These are phyloP conservation scores for Arctopsyche grandis DNA, from an alignment of 1,140 invertebrate genomes.

Conservation along the genomic window DNA sequence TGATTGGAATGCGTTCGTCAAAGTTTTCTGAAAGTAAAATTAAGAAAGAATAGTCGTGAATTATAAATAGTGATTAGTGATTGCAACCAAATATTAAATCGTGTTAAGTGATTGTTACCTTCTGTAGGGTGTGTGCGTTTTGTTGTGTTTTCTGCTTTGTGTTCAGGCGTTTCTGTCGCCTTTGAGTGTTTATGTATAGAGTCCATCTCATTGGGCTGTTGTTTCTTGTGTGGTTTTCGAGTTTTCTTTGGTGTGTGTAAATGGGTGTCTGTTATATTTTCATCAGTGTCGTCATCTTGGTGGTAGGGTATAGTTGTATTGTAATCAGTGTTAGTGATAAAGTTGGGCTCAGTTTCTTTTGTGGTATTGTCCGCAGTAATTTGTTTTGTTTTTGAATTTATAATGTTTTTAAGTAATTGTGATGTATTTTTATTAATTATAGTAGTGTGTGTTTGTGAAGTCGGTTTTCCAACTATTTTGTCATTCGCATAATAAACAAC, in stretches of 20 bases:
- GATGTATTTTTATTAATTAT: slow-evolving; percentile 49
- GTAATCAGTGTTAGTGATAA: no score
- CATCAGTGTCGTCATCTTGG: slow-evolving; percentile 43
- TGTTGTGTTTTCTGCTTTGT: neutral
- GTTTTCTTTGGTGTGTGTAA: slow-evolving; percentile 59
- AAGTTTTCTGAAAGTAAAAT: slow-evolving; percentile 26
- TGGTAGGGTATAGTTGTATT: no score
- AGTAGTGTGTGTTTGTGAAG: slow-evolving; percentile 38
- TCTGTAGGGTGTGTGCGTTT: neutral
- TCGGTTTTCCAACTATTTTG: slow-evolving; percentile 44
- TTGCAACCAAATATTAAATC: neutral
- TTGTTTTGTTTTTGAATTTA: neutral
- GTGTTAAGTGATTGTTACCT: slow-evolving; percentile 43
- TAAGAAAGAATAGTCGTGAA: slow-evolving; percentile 28
- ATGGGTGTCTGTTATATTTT: slow-evolving; percentile 57
- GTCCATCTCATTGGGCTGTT: slow-evolving; percentile 6
- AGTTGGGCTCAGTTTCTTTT: neutral
- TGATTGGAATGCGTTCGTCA: slow-evolving; percentile 19
- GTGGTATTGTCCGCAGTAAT: neutral
- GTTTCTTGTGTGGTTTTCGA: slow-evolving; percentile 42
- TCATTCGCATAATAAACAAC: slow-evolving; percentile 53
- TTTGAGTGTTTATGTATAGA: slow-evolving; percentile 24
- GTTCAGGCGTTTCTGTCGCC: neutral
- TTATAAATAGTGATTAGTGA: neutral
- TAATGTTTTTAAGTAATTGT: neutral